phyloP scores from a whole-genome alignment of 2,888 invertebrate genomes.

The Oscheius myriophilus region DNA sequence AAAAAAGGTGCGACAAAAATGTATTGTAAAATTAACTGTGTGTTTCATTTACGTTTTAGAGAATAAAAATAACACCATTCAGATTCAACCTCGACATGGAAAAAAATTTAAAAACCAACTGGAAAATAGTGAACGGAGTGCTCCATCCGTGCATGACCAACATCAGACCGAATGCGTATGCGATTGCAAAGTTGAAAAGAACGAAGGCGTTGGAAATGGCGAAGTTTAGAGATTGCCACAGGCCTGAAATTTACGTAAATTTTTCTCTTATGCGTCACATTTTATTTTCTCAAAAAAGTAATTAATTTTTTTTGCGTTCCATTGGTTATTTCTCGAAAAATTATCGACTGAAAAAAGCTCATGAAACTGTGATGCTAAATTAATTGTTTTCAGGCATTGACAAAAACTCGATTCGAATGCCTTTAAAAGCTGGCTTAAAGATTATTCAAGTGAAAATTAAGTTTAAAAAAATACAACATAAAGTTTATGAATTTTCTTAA shows the following conservation, averaged over 20 bases:
- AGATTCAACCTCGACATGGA: no score
- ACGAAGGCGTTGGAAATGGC: constrained; percentile 54
- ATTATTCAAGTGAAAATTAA: not conserved
- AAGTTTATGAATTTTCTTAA: not conserved
- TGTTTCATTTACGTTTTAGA: no score
- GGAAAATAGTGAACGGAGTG: constrained; percentile 63
- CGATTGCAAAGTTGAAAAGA: constrained; percentile 62
- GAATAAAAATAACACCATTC: no score
- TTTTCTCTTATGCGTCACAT: not conserved
- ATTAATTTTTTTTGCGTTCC: no score
- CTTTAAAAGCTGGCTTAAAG: no score
- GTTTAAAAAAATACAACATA: not conserved
- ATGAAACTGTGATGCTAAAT: no score
- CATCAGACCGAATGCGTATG: constrained; percentile 61
- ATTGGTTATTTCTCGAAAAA: no score
- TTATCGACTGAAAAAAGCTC: no score
- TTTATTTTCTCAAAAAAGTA: not conserved
- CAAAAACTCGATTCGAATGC: no score
- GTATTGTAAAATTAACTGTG: no score
- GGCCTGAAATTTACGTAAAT: constrained; percentile 27
- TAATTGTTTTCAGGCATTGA: no score
- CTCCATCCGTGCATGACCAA: constrained; percentile 48
- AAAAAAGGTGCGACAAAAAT: no score
- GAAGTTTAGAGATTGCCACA: constrained; percentile 56
- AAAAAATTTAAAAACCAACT: constrained; percentile 53